Percentiles rank a stretch among this genome's conserved stretches.
Evolutionary conservation across 23 tunicate species (phyloP).

Genomic region (Oikopleura dioica): DNA sequence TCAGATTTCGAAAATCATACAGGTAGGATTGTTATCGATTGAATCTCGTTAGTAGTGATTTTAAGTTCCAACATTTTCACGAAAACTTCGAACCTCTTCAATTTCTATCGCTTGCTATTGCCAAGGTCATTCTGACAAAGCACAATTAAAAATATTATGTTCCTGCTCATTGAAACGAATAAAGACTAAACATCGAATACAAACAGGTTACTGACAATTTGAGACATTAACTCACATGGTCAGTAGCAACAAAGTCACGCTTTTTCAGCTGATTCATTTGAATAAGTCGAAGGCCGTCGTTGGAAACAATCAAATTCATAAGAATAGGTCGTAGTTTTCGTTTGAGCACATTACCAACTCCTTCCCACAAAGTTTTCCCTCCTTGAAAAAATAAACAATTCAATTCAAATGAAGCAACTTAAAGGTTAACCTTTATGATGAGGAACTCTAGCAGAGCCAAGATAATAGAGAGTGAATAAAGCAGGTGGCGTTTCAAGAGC

Average conservation of each 20-base stretch:
- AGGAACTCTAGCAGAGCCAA: neutral
- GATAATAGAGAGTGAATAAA: neutral
- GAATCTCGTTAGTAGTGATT: too few relatives aligned
- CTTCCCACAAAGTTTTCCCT: neutral
- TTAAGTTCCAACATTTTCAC: conserved; percentile 5
- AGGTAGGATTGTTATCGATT: too few relatives aligned
- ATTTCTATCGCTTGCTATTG: neutral
- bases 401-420: neutral
- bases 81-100: conserved; percentile 3
- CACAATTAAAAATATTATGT: neutral
- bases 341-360: neutral
- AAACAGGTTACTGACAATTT: too few relatives aligned
- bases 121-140: neutral
- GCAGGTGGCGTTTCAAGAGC: neutral
- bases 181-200: neutral
- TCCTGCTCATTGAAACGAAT: neutral
- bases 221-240: neutral
- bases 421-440: neutral
- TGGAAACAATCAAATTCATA: neutral
- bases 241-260: neutral
- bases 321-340: neutral
- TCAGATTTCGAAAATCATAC: neutral
- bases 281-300: neutral
- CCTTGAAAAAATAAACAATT: neutral
- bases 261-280: neutral